Percentiles rank a stretch among this genome's conserved stretches.
Evolutionary conservation across 2,113 vertebrate genomes (phyloP).

Genomic region (Cranoglanis bouderius): DNA sequence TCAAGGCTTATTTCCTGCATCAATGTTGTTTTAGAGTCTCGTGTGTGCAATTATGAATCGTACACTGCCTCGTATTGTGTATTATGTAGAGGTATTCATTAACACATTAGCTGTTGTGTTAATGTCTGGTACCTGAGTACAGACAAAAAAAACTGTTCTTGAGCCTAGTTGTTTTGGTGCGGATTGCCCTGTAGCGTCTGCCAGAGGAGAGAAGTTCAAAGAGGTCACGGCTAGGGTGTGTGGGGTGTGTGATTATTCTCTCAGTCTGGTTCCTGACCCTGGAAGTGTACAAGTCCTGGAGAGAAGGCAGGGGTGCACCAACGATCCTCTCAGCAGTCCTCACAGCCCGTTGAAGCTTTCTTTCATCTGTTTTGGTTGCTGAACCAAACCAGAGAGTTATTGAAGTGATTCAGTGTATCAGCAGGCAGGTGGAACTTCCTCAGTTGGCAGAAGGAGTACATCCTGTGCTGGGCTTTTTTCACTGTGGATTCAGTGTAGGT

Average conservation of each 20-base stretch:
- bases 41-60: not conserved
- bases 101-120: not conserved
- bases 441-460: not conserved
- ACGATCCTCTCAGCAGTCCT: not conserved
- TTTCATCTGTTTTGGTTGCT: not conserved
- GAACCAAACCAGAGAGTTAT: not conserved
- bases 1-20: not conserved
- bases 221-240: no score
- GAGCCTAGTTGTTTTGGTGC: no score
- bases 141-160: no score
- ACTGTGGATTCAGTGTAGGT: not conserved
- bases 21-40: not conserved
- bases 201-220: no score
- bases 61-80: not conserved
- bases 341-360: not conserved
- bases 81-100: not conserved
- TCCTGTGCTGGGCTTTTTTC: not conserved
- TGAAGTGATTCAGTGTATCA: not conserved
- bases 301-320: not conserved
- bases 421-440: not conserved
- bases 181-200: no score
- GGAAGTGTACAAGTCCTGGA: not conserved
- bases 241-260: no score
- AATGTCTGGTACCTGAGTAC: not conserved
- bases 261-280: no score